Evolutionary conservation across 2,113 vertebrate species (phyloP).

Genomic region (Trematomus loennbergii): DNA sequence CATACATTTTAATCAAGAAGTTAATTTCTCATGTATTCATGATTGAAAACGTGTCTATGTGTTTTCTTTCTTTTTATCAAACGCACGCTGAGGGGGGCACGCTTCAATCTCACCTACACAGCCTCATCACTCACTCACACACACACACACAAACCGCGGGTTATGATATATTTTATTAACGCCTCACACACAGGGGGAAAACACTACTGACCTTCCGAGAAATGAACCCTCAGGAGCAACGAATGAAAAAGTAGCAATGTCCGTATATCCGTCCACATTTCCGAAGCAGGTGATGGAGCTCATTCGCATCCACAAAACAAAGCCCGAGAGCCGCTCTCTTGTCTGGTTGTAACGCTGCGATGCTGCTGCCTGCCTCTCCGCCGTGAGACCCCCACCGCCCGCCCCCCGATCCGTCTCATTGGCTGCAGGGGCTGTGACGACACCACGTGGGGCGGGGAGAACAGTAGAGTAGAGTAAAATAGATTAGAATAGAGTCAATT

Average conservation of each 20-base stretch:
- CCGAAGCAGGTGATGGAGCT: conserved; percentile 68
- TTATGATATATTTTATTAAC: conserved; percentile 4
- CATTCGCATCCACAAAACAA: conserved; percentile 82
- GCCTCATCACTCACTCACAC: conserved; percentile 27
- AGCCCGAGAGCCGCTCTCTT: conserved; percentile 69
- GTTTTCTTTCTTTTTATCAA: conserved; percentile 7
- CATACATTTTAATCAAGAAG: neutral
- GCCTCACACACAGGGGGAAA: neutral
- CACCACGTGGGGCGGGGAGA: conserved; percentile 56
- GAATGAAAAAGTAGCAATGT: conserved; percentile 79
- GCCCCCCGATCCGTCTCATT: conserved; percentile 46
- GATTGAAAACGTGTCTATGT: neutral
- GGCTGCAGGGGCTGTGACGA: conserved; percentile 70
- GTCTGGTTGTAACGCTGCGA: conserved; percentile 60
- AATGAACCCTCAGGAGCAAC: conserved; percentile 68
- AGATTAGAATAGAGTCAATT: neutral
- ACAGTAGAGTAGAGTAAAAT: neutral
- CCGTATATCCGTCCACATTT: conserved; percentile 84
- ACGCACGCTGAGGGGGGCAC: conserved; percentile 13
- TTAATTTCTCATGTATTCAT: neutral
- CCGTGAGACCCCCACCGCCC: conserved; percentile 22
- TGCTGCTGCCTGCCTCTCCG: conserved; percentile 54
- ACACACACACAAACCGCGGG: conserved; percentile 10
- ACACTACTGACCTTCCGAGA: conserved; percentile 73
- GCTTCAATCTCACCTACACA: conserved; percentile 39